A percentile compares a stretch with the other conserved stretches of the same genome.
These are phyloP conservation scores for Xestia rhomboidea DNA, from an alignment of 2,888 invertebrate genomes.

Conservation along the genomic window DNA sequence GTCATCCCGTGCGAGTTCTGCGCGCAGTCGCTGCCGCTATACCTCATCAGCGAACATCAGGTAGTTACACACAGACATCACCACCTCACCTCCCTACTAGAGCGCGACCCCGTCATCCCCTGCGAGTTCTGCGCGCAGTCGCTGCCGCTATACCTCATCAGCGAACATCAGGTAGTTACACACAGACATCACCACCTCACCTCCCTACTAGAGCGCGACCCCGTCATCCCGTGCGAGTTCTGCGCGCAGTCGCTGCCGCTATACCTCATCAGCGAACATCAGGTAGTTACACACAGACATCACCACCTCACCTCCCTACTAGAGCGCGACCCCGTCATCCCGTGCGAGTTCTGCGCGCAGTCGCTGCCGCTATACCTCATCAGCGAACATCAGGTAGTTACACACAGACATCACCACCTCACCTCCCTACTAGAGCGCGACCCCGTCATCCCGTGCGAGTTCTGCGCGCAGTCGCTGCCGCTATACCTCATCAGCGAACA, in stretches of 20 bases:
- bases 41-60: too few species aligned
- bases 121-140: constrained; percentile 86
- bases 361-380: constrained; percentile 84
- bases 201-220: not conserved
- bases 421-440: not conserved
- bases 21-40: too few species aligned
- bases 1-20: not conserved
- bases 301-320: too few species aligned
- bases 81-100: too few species aligned
- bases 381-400: constrained; percentile 82
- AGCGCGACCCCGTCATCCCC: constrained; percentile 80
- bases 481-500: too few species aligned
- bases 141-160: constrained; percentile 84
- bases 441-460: not conserved
- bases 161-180: constrained; percentile 81
- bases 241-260: too few species aligned
- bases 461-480: too few species aligned
- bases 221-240: not conserved
- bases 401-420: not conserved
- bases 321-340: constrained; percentile 79
- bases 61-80: too few species aligned
- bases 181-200: not conserved
- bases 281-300: too few species aligned
- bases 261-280: too few species aligned
- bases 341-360: constrained; percentile 86